phyloP scores from a whole-genome alignment of 2,888 invertebrate species.

The Agriopis leucophaearia region DNA sequence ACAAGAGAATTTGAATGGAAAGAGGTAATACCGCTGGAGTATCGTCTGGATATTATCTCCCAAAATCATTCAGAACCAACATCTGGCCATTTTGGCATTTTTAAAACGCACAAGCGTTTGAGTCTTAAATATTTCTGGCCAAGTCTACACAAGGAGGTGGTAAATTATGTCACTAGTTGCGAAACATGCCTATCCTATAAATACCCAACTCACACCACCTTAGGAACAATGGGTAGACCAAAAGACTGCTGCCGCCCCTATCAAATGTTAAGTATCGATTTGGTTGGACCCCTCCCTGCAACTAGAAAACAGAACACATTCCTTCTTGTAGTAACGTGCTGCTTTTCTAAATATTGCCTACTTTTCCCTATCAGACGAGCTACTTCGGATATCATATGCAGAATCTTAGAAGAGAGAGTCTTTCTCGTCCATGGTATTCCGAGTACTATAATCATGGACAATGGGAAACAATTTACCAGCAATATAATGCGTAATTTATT shows the following conservation, averaged over 20 bases:
- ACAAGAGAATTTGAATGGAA: neutral
- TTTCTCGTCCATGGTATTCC: neutral
- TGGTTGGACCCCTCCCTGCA: neutral
- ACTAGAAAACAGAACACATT: neutral
- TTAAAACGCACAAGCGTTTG: neutral
- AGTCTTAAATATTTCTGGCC: too few relatives aligned
- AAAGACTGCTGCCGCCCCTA: neutral
- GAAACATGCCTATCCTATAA: neutral
- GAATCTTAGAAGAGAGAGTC: neutral
- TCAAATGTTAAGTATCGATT: neutral
- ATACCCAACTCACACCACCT: neutral
- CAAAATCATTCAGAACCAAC: neutral
- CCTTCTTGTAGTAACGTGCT: neutral
- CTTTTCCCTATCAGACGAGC: neutral
- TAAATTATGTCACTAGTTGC: neutral
- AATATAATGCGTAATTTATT: neutral
- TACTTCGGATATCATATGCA: neutral
- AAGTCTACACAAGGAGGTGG: neutral
- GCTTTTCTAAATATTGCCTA: neutral
- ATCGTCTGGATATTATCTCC: neutral
- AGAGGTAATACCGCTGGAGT: neutral
- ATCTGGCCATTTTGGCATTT: neutral
- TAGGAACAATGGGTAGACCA: neutral
- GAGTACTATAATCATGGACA: slow-evolving; percentile 1
- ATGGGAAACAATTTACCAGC: neutral